Evolutionary conservation across 2,888 invertebrate genomes (phyloP).

Genomic region (Trissolcus brochymenae): DNA sequence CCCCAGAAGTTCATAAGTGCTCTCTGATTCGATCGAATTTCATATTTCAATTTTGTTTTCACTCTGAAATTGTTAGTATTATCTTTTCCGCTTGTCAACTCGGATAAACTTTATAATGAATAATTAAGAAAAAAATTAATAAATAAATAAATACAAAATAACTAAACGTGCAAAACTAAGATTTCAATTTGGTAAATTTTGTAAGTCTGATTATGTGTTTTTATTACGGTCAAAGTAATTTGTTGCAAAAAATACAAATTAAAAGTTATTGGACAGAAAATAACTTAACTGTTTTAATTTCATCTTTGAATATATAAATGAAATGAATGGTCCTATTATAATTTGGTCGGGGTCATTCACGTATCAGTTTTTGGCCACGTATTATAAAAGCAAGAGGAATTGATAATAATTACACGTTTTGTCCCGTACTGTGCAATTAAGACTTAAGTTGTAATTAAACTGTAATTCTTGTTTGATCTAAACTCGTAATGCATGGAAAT

Average conservation of each 20-base stretch:
- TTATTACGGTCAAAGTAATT: too few relatives aligned
- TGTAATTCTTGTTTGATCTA: constrained; percentile 28
- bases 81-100: too few relatives aligned
- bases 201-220: too few relatives aligned
- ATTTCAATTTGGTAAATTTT: too few relatives aligned
- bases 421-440: constrained; percentile 14
- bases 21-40: background rate
- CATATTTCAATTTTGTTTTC: too few relatives aligned
- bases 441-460: constrained; percentile 24
- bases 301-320: too few relatives aligned
- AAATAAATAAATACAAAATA: too few relatives aligned
- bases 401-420: constrained; percentile 18
- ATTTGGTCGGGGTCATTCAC: constrained; percentile 4
- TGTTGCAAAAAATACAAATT: background rate
- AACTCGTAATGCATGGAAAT: constrained; percentile 1
- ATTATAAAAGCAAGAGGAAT: constrained; percentile 9
- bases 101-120: too few relatives aligned
- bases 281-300: background rate
- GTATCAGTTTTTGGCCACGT: constrained; percentile 11
- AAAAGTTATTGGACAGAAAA: background rate
- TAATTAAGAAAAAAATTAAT: too few relatives aligned
- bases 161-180: too few relatives aligned
- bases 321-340: too few relatives aligned
- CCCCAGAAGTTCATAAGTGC: background rate
- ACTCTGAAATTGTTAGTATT: too few relatives aligned